phyloP scores from a whole-genome alignment of 1,140 invertebrate genomes.

The Hycleus cichorii region DNA sequence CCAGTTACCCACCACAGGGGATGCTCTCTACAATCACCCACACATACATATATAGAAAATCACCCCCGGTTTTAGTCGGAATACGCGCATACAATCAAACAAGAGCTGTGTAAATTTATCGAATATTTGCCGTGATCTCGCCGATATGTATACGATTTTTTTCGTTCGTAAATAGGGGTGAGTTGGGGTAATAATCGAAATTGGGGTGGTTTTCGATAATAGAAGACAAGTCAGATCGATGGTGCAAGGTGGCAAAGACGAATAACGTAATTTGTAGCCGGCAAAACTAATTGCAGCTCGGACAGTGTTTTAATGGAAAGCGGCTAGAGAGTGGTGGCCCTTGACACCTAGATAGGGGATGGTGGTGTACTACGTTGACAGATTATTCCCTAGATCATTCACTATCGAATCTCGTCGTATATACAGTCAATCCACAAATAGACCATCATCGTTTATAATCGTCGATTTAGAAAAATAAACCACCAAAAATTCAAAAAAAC shows the following conservation, averaged over 20 bases:
- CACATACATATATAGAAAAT: constrained; percentile 2
- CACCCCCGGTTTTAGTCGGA: too few relatives aligned
- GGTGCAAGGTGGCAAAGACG: constrained; percentile 36
- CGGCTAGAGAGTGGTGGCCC: constrained; percentile 31
- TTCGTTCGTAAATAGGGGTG: too few relatives aligned
- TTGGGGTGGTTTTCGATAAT: too few relatives aligned
- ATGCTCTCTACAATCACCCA: constrained; percentile 20
- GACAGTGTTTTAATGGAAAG: constrained; percentile 42
- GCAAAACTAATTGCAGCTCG: constrained; percentile 39
- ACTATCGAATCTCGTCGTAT: too few relatives aligned
- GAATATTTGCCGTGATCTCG: too few relatives aligned
- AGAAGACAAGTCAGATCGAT: background rate
- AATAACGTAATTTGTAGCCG: constrained; percentile 41
- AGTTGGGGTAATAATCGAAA: too few relatives aligned
- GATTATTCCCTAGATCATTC: background rate
- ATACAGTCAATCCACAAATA: too few relatives aligned
- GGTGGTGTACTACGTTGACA: too few relatives aligned
- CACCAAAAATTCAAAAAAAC: too few relatives aligned
- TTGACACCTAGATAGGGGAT: constrained; percentile 29
- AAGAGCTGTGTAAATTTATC: background rate
- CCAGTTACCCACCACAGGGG: constrained; percentile 42
- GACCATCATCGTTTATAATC: too few relatives aligned
- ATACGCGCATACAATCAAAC: constrained; percentile 1
- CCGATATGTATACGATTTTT: too few relatives aligned
- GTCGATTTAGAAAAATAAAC: too few relatives aligned